Conservation (phyloP, 2,113 vertebrate species). For the Erythrolamprus reginae region DNA sequence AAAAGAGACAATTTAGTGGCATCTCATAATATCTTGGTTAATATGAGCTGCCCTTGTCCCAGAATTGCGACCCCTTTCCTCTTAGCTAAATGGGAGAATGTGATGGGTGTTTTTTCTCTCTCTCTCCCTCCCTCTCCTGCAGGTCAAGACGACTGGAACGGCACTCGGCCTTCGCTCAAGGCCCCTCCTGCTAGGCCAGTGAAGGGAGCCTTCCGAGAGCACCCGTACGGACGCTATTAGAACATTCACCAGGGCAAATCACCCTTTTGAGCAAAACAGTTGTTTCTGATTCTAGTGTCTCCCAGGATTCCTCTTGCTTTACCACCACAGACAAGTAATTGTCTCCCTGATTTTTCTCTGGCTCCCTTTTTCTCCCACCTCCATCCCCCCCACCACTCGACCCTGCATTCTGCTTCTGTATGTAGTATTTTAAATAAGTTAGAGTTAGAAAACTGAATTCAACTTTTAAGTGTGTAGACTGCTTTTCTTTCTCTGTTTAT, state of each 20-base stretch:
- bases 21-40: neutral
- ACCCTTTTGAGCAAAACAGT: constrained; percentile 73
- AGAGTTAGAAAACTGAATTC: constrained; percentile 69
- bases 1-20: neutral
- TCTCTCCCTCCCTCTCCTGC: too few relatives aligned
- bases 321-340: constrained; percentile 94
- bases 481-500: constrained; percentile 65
- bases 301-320: constrained; percentile 88
- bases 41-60: neutral
- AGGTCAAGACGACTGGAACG: constrained; percentile 95
- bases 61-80: neutral
- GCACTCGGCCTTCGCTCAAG: constrained; percentile 80
- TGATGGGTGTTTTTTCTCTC: constrained; percentile 17
- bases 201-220: constrained; percentile 88
- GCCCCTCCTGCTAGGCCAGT: constrained; percentile 76
- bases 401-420: constrained; percentile 78
- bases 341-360: constrained; percentile 81
- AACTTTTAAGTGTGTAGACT: constrained; percentile 69
- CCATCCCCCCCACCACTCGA: constrained; percentile 61
- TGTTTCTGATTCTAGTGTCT: constrained; percentile 87
- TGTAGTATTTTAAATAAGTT: constrained; percentile 72
- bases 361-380: constrained; percentile 74
- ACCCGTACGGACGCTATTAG: constrained; percentile 93
- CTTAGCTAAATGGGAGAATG: accelerated
- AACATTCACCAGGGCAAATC: constrained; percentile 63